Evolutionary conservation across 2,113 vertebrate genomes (phyloP), one percentile per base, ranked within the genome.

Genomic region (Ammodramus savannarum): DNA sequence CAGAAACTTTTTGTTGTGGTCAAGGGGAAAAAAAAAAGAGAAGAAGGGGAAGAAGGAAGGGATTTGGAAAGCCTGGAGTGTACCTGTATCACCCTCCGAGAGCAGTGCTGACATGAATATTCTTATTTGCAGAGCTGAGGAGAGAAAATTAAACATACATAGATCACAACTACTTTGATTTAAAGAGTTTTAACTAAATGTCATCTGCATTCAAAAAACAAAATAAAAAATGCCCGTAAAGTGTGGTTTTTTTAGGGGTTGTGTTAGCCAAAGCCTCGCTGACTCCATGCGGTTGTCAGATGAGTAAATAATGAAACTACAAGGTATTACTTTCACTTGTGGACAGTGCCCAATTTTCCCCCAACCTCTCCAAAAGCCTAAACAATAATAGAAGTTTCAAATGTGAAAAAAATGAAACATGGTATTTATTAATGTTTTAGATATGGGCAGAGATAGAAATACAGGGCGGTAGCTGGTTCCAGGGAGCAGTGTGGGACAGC

Each of bases 1-100:
- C 89, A 97, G 85, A 93, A 92, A 93, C 83, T 85, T 92, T 85
- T 87, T 97, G 76, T 96, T 97, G 94, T 94, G 95, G 86, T 55
- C 41, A 38, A 73, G 36, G 23, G 14, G 3, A 34, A n/a, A 77
- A 34, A n/a, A 27, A 21, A 12, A n/a, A 16, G 17, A 19, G 48
- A 22, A 12, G n/a, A 15, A 57, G 32, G 15, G 5, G 21, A 67
- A 54, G 41, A 43, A 59, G 44, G 83, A 66, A 68, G 25, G 49
- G 44, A 38, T 26, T 76, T 2, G 3, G n/a, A 44, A 96, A 96
- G 61, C 86, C 85, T 96, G 62, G 54, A 34, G 11, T n/a, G 7
- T 51, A 31, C 44, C 94, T 23, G 7, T 72, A 23, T 41, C 41
- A 71, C 79, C 36, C 61, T 87, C 2, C 2, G 76, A 93, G 89